These are phyloP conservation scores for Cossypha dichroa DNA, from an alignment of 2,797 vertebrate genomes.

Conservation along the genomic window DNA sequence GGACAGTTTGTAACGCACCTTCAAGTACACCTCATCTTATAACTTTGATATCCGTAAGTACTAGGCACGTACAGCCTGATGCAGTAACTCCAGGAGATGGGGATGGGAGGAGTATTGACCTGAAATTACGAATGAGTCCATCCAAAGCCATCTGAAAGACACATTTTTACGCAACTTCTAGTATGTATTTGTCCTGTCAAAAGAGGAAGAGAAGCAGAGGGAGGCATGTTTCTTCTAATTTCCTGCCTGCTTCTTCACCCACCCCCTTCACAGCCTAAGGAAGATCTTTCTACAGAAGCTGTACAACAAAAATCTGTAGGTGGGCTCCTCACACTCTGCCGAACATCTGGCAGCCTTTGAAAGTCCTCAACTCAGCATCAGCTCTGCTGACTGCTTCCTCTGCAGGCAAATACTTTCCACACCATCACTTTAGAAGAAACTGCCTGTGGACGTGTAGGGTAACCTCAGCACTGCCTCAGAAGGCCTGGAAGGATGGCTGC, in stretches of 20 bases:
- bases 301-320: neutral
- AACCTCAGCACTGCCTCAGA: neutral
- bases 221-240: neutral
- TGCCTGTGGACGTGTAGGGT: neutral
- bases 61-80: neutral
- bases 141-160: neutral
- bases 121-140: neutral
- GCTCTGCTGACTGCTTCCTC: neutral
- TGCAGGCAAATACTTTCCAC: neutral
- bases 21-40: neutral
- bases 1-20: neutral
- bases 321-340: neutral
- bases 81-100: neutral
- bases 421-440: neutral
- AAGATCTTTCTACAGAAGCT: neutral
- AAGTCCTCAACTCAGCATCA: neutral
- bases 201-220: neutral
- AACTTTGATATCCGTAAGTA: neutral
- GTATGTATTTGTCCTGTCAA: neutral
- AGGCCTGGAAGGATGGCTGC: neutral
- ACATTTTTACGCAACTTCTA: neutral
- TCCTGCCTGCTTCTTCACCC: conserved; percentile 8
- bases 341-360: neutral
- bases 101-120: neutral
- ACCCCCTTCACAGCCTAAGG: neutral